phyloP scores from a whole-genome alignment of 2,113 vertebrate genomes.

The Butastur rufipennis region DNA sequence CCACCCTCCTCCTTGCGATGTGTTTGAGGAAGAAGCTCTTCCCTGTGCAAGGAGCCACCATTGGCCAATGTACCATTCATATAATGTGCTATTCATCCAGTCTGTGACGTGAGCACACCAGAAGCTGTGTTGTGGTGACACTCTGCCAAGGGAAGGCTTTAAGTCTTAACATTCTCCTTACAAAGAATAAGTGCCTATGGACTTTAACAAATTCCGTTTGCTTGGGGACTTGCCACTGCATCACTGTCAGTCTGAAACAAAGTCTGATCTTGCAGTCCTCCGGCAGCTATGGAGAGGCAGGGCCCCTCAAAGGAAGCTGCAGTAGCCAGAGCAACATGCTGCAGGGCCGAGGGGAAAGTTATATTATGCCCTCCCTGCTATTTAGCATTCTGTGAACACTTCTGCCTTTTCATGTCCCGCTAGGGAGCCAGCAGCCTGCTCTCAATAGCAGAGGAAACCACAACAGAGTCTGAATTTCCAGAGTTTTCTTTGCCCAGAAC shows the following conservation, averaged over 20 bases:
- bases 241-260: background rate
- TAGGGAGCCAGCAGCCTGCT: background rate
- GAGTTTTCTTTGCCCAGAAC: background rate
- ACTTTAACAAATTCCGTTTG: background rate
- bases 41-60: background rate
- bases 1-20: background rate
- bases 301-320: background rate
- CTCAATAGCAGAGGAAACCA: background rate
- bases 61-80: accelerated
- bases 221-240: background rate
- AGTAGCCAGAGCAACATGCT: constrained; percentile 50
- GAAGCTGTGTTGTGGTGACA: background rate
- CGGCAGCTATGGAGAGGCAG: background rate
- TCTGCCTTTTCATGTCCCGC: background rate
- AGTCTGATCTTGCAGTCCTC: background rate
- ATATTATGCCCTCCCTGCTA: background rate
- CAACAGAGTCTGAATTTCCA: background rate
- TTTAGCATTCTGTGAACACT: constrained; percentile 15
- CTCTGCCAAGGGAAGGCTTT: background rate
- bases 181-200: background rate
- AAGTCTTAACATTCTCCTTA: background rate
- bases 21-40: background rate
- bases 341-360: background rate
- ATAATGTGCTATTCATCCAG: background rate
- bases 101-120: background rate